phyloP scores from a whole-genome alignment of 2,113 vertebrate genomes.

The Cisticola juncidis region DNA sequence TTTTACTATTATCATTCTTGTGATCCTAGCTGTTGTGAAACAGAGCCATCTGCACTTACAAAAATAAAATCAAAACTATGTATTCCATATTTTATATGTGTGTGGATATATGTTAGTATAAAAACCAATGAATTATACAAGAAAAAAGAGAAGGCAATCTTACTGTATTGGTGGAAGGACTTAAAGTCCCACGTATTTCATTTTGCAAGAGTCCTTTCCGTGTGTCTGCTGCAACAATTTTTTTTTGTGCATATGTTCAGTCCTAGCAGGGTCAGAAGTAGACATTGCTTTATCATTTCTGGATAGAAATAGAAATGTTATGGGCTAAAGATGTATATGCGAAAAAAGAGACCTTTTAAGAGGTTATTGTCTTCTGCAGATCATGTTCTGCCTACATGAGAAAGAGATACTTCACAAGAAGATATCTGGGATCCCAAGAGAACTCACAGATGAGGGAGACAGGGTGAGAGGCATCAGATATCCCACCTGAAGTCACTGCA shows the following conservation, averaged over 20 bases:
- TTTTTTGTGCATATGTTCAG: not conserved
- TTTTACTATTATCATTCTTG: not conserved
- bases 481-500: not conserved
- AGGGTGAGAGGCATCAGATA: not conserved
- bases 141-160: not conserved
- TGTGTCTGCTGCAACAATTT: not conserved
- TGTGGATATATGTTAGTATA: not conserved
- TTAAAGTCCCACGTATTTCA: not conserved
- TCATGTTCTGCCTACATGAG: not conserved
- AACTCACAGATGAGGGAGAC: not conserved
- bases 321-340: not conserved
- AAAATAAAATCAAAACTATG: not conserved
- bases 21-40: constrained; percentile 20
- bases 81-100: not conserved
- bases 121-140: not conserved
- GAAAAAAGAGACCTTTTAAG: not conserved
- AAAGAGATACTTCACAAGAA: not conserved
- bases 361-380: not conserved
- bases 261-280: not conserved
- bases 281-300: not conserved
- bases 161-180: not conserved
- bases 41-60: not conserved
- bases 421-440: not conserved
- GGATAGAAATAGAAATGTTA: not conserved
- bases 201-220: not conserved